A percentile compares a stretch with the other conserved stretches of the same genome.
These are phyloP conservation scores for Limnothrissa miodon DNA, from an alignment of 2,113 vertebrate genomes.

Conservation along the genomic window DNA sequence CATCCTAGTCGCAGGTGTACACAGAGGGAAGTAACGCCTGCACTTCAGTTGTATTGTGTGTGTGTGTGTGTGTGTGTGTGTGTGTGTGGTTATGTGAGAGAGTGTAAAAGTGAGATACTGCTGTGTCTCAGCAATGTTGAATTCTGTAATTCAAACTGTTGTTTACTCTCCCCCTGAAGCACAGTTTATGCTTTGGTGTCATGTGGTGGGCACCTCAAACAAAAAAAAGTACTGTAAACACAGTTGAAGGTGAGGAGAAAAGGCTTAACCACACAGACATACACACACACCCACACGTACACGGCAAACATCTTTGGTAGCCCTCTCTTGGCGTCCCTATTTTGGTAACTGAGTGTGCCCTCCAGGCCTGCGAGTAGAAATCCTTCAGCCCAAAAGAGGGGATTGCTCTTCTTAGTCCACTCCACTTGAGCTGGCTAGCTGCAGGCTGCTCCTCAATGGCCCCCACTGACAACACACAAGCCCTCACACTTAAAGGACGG, in stretches of 20 bases:
- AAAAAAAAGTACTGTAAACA: conserved; percentile 34
- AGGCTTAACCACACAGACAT: neutral
- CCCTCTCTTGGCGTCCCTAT: conserved; percentile 39
- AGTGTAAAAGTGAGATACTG: conserved; percentile 7
- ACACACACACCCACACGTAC: conserved; percentile 21
- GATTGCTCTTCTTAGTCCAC: conserved; percentile 48
- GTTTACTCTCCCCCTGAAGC: neutral
- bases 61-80: neutral
- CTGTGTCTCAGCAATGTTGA: conserved; percentile 18
- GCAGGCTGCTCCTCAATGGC: conserved; percentile 56
- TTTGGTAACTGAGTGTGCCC: conserved; percentile 36
- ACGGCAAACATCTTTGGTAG: neutral
- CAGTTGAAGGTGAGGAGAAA: conserved; percentile 34
- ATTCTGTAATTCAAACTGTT: conserved; percentile 14
- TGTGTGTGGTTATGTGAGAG: neutral
- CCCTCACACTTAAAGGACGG: conserved; percentile 53
- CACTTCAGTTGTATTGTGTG: neutral
- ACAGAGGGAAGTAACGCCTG: neutral
- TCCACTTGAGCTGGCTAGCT: conserved; percentile 52
- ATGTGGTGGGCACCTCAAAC: conserved; percentile 18
- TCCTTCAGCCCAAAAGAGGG: conserved; percentile 48
- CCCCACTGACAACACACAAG: conserved; percentile 48
- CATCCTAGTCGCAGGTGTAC: conserved; percentile 28
- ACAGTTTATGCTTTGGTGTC: conserved; percentile 32
- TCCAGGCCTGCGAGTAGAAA: conserved; percentile 47